A percentile compares a stretch with the other conserved stretches of the same genome.
Evolutionary conservation across 2,113 vertebrate genomes (phyloP).

Genomic region (Syngnathus floridae): DNA sequence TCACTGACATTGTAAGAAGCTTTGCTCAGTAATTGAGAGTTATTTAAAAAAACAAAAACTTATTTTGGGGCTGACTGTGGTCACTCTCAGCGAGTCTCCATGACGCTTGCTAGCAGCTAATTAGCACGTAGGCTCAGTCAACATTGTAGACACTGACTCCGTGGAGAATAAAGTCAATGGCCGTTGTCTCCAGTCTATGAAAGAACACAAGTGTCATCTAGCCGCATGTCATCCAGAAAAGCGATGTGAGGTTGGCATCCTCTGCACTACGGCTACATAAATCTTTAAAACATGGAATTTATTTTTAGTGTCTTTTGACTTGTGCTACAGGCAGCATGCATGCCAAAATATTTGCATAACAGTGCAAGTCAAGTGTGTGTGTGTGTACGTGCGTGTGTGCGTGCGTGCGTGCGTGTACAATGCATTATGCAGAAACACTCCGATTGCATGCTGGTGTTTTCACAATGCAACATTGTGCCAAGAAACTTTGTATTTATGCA

Average conservation of each 20-base stretch:
- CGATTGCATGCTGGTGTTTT: slow-evolving; percentile 1
- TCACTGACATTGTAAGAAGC: not conserved
- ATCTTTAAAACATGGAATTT: not conserved
- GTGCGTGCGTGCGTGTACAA: not conserved
- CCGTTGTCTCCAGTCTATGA: not conserved
- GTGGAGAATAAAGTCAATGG: not conserved
- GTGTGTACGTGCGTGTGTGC: slow-evolving; percentile 3
- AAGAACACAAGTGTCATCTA: not conserved
- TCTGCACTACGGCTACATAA: not conserved
- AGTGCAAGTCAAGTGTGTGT: slow-evolving; percentile 13
- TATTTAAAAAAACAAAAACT: not conserved
- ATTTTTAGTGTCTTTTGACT: slow-evolving; percentile 10
- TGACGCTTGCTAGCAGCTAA: not conserved
- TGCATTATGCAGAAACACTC: slow-evolving; percentile 20
- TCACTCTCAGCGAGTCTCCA: not conserved
- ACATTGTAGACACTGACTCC: not conserved
- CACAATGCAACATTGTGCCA: slow-evolving; percentile 14
- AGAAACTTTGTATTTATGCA: slow-evolving; percentile 25
- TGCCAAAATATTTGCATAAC: slow-evolving; percentile 32
- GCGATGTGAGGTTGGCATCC: not conserved
- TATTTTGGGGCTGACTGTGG: slow-evolving; percentile 1
- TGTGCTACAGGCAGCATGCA: slow-evolving; percentile 1
- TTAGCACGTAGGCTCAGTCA: not conserved
- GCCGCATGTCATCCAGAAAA: not conserved
- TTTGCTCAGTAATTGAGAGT: not conserved